Percentiles rank a stretch among this genome's conserved stretches.
These are phyloP conservation scores for Corythornis leucogaster DNA, from an alignment of 2,797 vertebrate genomes.

Conservation along the genomic window DNA sequence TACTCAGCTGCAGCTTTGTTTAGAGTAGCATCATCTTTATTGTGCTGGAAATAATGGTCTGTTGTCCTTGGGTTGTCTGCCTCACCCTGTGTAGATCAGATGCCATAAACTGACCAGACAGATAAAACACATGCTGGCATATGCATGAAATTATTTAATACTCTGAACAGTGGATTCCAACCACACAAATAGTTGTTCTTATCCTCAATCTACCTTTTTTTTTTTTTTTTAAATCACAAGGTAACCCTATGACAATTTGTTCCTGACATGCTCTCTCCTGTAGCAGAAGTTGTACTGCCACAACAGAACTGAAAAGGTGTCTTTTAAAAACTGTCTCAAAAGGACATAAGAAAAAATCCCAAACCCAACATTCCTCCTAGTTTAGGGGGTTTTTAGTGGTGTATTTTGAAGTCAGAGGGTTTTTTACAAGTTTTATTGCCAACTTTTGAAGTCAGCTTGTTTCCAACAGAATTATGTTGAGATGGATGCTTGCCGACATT, in stretches of 20 bases:
- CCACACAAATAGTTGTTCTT: not conserved
- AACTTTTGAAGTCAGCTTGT: not conserved
- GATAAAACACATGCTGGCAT: accelerated
- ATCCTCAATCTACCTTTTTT: not conserved
- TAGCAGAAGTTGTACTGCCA: not conserved
- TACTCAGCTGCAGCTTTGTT: not conserved
- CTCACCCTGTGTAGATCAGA: not conserved
- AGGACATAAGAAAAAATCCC: not conserved
- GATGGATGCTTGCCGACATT: not conserved
- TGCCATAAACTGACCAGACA: not conserved
- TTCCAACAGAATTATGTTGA: not conserved
- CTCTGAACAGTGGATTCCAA: not conserved
- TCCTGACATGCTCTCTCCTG: not conserved
- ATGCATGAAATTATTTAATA: not conserved
- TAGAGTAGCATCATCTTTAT: not conserved
- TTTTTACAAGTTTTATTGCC: not conserved
- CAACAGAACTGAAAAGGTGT: slow-evolving; percentile 18
- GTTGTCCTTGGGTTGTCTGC: not conserved
- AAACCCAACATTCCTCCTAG: not conserved
- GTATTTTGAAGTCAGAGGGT: not conserved
- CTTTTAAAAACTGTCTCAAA: slow-evolving; percentile 11
- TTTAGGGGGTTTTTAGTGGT: not conserved
- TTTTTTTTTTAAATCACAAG: not conserved
- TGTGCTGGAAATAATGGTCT: accelerated
- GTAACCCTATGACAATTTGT: not conserved